Evolutionary conservation across 2,888 invertebrate species (phyloP), one percentile per base, ranked within the genome.

Genomic region (Melinaea menophilus): DNA sequence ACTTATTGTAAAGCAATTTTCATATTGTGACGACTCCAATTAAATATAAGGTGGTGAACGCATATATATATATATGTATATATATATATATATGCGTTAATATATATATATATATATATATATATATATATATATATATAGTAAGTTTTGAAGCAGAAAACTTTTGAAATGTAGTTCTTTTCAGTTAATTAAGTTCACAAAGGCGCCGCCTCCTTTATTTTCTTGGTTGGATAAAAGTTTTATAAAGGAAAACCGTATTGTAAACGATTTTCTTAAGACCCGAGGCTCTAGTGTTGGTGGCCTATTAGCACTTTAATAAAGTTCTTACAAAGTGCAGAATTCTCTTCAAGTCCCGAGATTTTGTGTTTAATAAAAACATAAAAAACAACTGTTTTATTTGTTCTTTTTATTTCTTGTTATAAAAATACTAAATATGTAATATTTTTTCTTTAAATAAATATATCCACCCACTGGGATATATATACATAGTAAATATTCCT

Each of bases 151-250:
- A 41, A 9, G 9, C 3, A 41, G 31, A 51, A 31, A 51, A 51
- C 11, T 51, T 11, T 51, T 31, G 2, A 51, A 31, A 9, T 31
- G 22, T 51, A 22, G 2, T 31, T 51, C 9, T 31, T 31, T 11
- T 9, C 9, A 56, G 46, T n/a, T 61, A 56, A 48, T 56, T 56
- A n/a, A 56, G 37, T 61, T 61, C 4, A 37, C 51, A 37, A 31
- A 56, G 48, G 47, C 35, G 12, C 11, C n/a, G 34, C 45, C 34
- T 54, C 22, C 22, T 7, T 54, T 34, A 37, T 63, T 59, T 33
- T 56, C 57, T 54, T 51, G 34, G 35, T 63, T 57, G 22, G 54
- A 56, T 56, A 41, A 46, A 60, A 54, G 46, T 64, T 54, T 34
- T 33, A n/a, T 55, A 48, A 61, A 41, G 5, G 41, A 51, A 31